Evolutionary conservation across 2,888 invertebrate genomes (phyloP).

Genomic region (Sinodicranocentrus sp.): DNA sequence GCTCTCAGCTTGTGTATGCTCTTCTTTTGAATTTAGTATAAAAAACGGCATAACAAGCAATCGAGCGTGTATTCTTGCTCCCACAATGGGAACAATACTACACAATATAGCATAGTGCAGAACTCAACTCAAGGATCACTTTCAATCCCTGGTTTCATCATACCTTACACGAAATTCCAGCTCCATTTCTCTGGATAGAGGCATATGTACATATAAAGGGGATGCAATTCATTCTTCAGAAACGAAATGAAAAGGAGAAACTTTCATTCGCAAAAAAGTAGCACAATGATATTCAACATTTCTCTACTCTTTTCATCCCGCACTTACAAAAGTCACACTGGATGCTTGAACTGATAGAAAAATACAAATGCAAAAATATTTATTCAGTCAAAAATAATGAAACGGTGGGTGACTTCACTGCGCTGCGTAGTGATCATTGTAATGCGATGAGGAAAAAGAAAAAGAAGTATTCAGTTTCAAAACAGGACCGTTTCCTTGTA

Average conservation of each 20-base stretch:
- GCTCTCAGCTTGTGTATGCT: too few species aligned
- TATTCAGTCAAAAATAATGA: constrained; percentile 19
- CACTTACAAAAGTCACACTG: not conserved
- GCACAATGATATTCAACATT: constrained; percentile 34
- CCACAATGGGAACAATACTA: not conserved
- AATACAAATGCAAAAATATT: constrained; percentile 28
- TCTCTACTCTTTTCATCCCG: constrained; percentile 2
- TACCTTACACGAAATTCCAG: not conserved
- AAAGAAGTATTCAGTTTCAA: not conserved
- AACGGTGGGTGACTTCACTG: too few species aligned
- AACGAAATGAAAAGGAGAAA: constrained; percentile 27
- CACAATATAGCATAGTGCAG: not conserved
- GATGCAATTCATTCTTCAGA: constrained; percentile 41
- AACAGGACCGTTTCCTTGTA: too few species aligned
- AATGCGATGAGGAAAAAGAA: not conserved
- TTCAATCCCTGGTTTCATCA: not conserved
- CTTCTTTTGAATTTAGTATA: constrained; percentile 15
- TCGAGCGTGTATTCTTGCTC: constrained; percentile 8
- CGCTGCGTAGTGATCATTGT: too few species aligned
- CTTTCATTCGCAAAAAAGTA: constrained; percentile 49
- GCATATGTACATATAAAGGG: not conserved
- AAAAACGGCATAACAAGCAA: constrained; percentile 14
- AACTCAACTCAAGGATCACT: constrained; percentile 16
- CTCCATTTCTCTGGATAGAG: not conserved
- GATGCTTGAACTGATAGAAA: constrained; percentile 31